A percentile compares a stretch with the other conserved stretches of the same genome.
phyloP scores from a whole-genome alignment of 2,888 invertebrate genomes.

The Cheilosia impressa region DNA sequence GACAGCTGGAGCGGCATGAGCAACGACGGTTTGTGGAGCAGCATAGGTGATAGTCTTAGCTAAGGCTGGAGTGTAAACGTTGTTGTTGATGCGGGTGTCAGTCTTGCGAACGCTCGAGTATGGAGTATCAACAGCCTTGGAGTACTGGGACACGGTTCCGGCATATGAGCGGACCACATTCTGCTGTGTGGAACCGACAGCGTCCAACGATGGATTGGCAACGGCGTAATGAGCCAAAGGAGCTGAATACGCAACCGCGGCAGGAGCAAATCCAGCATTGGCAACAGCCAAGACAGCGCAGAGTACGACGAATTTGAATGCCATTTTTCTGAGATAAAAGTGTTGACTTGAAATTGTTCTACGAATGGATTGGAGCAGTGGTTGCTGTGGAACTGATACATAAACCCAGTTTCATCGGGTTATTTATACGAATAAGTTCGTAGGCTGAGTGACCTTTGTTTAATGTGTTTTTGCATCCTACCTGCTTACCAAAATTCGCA shows the following conservation, averaged over 20 bases:
- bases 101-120: constrained; percentile 86
- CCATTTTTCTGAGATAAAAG: constrained; percentile 48
- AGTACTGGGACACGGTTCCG: constrained; percentile 85
- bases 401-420: constrained; percentile 46
- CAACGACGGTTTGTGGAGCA: constrained; percentile 77
- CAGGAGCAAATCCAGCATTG: constrained; percentile 84
- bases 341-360: constrained; percentile 1
- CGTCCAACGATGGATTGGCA: constrained; percentile 78
- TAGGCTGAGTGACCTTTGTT: constrained; percentile 50
- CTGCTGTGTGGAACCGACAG: constrained; percentile 84
- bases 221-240: constrained; percentile 81
- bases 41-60: constrained; percentile 77
- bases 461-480: constrained; percentile 21
- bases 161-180: constrained; percentile 86
- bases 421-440: constrained; percentile 61
- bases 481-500: constrained; percentile 11
- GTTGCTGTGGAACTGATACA: constrained; percentile 68
- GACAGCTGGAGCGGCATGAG: constrained; percentile 74
- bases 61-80: constrained; percentile 74
- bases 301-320: constrained; percentile 85
- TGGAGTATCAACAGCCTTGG: constrained; percentile 86
- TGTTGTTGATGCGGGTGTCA: constrained; percentile 85
- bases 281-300: constrained; percentile 86
- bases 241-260: constrained; percentile 72
- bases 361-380: constrained; percentile 56